Conservation (phyloP, 2,113 vertebrate genomes). For the Prietella phreatophila region DNA sequence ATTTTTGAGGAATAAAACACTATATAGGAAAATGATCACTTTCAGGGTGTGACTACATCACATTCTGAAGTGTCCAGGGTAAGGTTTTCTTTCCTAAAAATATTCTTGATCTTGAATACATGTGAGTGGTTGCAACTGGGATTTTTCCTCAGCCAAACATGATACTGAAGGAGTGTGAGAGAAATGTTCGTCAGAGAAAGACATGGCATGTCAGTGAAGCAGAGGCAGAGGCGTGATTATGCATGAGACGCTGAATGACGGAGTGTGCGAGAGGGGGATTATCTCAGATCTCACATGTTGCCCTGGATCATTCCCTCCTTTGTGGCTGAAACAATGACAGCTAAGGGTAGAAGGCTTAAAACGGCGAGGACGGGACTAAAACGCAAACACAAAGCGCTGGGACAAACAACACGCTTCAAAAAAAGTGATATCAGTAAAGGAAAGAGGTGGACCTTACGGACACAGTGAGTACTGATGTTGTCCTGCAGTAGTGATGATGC, state of each 20-base stretch:
- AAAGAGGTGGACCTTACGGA: background rate
- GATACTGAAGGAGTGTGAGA: background rate
- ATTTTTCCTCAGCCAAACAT: background rate
- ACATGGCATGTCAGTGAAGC: background rate
- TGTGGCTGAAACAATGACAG: conserved; percentile 49
- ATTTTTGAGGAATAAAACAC: background rate
- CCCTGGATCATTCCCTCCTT: conserved; percentile 50
- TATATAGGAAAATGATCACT: background rate
- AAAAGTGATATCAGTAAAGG: conserved; percentile 44
- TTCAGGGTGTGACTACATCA: background rate
- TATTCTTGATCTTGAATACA: background rate
- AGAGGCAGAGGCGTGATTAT: conserved; percentile 26
- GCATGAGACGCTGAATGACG: background rate
- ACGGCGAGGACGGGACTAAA: conserved; percentile 55
- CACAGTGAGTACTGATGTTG: background rate
- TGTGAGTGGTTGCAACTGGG: background rate
- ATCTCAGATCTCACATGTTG: conserved; percentile 53
- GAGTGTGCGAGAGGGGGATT: conserved; percentile 27
- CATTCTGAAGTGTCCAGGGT: background rate
- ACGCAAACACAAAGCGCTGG: conserved; percentile 48
- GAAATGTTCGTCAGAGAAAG: background rate
- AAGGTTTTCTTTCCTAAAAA: background rate
- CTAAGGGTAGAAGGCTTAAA: conserved; percentile 59
- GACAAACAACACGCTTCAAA: conserved; percentile 51
- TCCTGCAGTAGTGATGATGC: background rate